Conservation (phyloP, 2,113 vertebrate genomes). For the Castor canadensis region DNA sequence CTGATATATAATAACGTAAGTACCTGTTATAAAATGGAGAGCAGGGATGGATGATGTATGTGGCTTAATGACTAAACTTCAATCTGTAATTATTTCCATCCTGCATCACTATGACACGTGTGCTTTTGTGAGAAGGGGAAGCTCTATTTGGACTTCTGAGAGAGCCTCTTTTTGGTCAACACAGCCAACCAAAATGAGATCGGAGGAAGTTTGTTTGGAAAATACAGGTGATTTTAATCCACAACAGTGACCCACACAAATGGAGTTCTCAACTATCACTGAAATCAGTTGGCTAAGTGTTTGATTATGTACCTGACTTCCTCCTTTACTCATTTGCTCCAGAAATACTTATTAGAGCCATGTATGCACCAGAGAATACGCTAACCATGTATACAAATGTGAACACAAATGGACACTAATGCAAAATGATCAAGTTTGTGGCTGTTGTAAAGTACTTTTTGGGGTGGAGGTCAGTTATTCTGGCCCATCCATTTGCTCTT, state of each 20-base stretch:
- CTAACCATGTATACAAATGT: not conserved
- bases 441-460: not conserved
- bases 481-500: not conserved
- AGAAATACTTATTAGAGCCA: not conserved
- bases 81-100: conserved; percentile 40
- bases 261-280: not conserved
- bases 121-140: not conserved
- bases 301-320: not conserved
- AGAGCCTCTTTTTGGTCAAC: not conserved
- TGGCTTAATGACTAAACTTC: not conserved
- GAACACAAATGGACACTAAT: not conserved
- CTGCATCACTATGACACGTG: not conserved
- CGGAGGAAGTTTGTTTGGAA: not conserved
- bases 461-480: not conserved
- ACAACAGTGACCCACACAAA: not conserved
- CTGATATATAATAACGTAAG: conserved; percentile 12
- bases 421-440: not conserved
- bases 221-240: conserved; percentile 23
- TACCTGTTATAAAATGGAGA: conserved; percentile 15
- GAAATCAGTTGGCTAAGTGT: not conserved
- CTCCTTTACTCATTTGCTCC: not conserved
- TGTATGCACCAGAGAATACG: not conserved
- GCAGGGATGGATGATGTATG: not conserved
- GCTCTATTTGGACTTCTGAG: not conserved
- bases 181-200: not conserved